Evolutionary conservation across 2,888 invertebrate genomes (phyloP).

Genomic region (Fragum whitleyi): DNA sequence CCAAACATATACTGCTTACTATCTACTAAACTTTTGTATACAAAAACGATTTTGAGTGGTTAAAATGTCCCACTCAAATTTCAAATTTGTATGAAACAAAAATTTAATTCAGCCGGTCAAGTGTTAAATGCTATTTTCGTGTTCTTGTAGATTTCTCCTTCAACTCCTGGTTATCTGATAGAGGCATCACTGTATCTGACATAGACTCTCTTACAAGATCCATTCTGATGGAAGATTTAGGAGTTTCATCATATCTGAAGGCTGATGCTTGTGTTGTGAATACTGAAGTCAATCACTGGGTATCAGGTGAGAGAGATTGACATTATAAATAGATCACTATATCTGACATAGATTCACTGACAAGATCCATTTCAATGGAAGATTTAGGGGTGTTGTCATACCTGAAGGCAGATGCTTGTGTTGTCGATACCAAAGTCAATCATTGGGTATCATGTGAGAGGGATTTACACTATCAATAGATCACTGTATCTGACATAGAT

Average conservation of each 20-base stretch:
- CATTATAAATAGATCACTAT: conserved; percentile 9
- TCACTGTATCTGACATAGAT: too few relatives aligned
- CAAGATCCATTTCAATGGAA: conserved; percentile 52
- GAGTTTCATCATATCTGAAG: conserved; percentile 54
- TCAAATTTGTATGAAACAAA: too few relatives aligned
- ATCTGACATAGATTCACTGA: conserved; percentile 33
- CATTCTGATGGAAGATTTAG: conserved; percentile 60
- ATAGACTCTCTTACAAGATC: conserved; percentile 39
- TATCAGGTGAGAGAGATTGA: conserved; percentile 23
- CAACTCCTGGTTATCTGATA: conserved; percentile 33
- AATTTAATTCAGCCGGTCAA: too few relatives aligned
- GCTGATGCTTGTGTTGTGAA: conserved; percentile 31
- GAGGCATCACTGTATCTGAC: conserved; percentile 13
- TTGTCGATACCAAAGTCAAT: background rate
- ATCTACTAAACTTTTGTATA: too few relatives aligned
- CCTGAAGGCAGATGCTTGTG: conserved; percentile 42
- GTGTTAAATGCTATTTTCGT: too few relatives aligned
- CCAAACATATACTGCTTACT: too few relatives aligned
- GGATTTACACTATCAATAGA: too few relatives aligned
- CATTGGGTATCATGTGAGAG: conserved; percentile 37
- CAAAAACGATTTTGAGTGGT: too few relatives aligned
- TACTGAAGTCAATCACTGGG: conserved; percentile 17
- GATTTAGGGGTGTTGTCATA: conserved; percentile 60
- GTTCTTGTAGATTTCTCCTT: conserved; percentile 58
- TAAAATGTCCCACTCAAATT: too few relatives aligned